Evolutionary conservation across 2,888 invertebrate species (phyloP), one percentile per base, ranked within the genome.

Genomic region (Lasioglossum vierecki): DNA sequence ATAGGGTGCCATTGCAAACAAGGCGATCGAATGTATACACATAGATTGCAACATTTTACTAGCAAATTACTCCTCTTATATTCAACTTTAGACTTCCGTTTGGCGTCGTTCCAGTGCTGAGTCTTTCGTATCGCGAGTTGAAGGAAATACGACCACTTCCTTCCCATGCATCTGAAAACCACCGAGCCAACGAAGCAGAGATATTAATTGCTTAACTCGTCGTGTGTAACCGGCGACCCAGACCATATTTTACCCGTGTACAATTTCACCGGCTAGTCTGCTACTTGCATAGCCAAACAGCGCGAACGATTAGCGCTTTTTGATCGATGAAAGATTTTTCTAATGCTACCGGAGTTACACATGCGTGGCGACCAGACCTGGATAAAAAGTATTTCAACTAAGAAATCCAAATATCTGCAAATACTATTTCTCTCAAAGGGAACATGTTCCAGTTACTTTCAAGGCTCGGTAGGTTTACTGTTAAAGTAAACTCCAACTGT

Each of bases 81-180:
- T 57, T 78, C 53, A 53, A 53, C 49, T 49, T 35, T 68, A 63
- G 46, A 39, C 70, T 80, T 53, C 49, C 53, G 75, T 53, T 79
- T 72, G 72, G 60, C 79, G 44, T 60, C 57, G 46, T 80, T 63
- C 71, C 80, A 60, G n/a, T 30, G 73, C 76, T 73, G 53, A 60
- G 18, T 70, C 60, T 39, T 82, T 73, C 49, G 53, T 83, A 82
- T 77, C 76, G 41, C 46, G 39, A 60, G 53, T 41, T 11, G 84
- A 87, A 80, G 79, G 84, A 87, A 80, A 84, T 77, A 79, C 68
- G 71, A 76, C 75, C 75, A 72, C 72, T 82, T 84, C 79, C 84
- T 83, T 83, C 76, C 83, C 76, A 46, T 84, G 57, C 26, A 44
- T 75, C 30, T 74, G 66, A n/a, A 81, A 78, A 71, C 70, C 39